These are phyloP conservation scores for Enteromius trimaculatus DNA, from an alignment of 2,797 vertebrate species.

Conservation along the genomic window DNA sequence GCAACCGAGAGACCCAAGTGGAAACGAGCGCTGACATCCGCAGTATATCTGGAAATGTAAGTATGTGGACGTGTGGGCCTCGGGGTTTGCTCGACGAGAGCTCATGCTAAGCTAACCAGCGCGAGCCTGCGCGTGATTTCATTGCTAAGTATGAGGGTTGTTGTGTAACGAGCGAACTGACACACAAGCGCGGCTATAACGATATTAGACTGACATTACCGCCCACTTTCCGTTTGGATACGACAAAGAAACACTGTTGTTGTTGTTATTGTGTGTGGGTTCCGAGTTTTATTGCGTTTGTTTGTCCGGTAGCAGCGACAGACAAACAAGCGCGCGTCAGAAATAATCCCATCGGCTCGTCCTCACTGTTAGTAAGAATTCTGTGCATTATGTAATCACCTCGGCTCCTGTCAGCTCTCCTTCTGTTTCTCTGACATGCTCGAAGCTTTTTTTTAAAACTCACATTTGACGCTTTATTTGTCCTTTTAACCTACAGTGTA, in stretches of 20 bases:
- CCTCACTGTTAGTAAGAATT: constrained; percentile 41
- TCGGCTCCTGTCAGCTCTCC: constrained; percentile 27
- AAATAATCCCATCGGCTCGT: constrained; percentile 57
- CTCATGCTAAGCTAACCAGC: constrained; percentile 46
- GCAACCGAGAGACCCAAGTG: constrained; percentile 48
- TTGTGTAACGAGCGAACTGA: constrained; percentile 54
- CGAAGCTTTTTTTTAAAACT: constrained; percentile 5
- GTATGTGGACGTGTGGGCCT: constrained; percentile 53
- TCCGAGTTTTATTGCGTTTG: constrained; percentile 35
- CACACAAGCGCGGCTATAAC: constrained; percentile 21
- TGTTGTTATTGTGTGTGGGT: neutral
- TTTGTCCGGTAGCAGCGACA: constrained; percentile 33
- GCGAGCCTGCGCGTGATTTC: constrained; percentile 48
- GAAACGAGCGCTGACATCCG: constrained; percentile 44
- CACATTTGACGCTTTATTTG: neutral
- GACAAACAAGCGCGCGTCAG: constrained; percentile 53
- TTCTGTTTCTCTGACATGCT: neutral
- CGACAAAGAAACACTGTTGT: constrained; percentile 24
- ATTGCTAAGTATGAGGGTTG: constrained; percentile 55
- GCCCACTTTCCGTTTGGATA: constrained; percentile 9
- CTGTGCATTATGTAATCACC: constrained; percentile 49
- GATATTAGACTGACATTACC: constrained; percentile 33
- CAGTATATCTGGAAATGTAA: constrained; percentile 58
- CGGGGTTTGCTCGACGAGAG: constrained; percentile 34
- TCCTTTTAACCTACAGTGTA: constrained; percentile 8